Evolutionary conservation across 2,113 vertebrate species (phyloP).

Genomic region (Chaetodon auriga): DNA sequence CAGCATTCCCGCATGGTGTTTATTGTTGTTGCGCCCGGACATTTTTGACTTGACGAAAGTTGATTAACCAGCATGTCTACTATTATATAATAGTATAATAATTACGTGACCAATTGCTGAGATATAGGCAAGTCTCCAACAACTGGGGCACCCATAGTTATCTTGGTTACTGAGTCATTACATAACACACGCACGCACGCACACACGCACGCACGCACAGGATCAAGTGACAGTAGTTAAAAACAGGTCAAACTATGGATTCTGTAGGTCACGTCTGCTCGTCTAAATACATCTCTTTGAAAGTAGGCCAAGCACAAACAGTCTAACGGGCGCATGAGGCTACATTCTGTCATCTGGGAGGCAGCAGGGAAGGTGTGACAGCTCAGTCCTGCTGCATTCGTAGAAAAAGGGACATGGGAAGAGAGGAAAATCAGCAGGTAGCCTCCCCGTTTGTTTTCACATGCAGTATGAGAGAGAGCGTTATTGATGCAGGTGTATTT

Average conservation of each 20-base stretch:
- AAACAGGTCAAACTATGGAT: slow-evolving; percentile 25
- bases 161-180: slow-evolving; percentile 27
- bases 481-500: slow-evolving; percentile 66
- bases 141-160: not conserved
- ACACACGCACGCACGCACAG: not conserved
- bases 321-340: not conserved
- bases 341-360: slow-evolving; percentile 49
- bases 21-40: too few species aligned
- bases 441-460: slow-evolving; percentile 49
- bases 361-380: slow-evolving; percentile 51
- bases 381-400: slow-evolving; percentile 4
- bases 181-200: slow-evolving; percentile 6
- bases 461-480: not conserved
- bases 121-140: not conserved
- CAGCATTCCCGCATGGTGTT: not conserved
- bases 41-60: not conserved
- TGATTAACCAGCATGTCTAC: not conserved
- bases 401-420: slow-evolving; percentile 29
- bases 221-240: slow-evolving; percentile 35
- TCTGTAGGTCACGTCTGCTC: slow-evolving; percentile 1
- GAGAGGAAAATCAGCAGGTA: slow-evolving; percentile 37
- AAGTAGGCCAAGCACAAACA: slow-evolving; percentile 3
- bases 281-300: slow-evolving; percentile 15
- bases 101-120: slow-evolving; percentile 1
- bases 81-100: not conserved